These are phyloP conservation scores for Aphidius gifuensis DNA, from an alignment of 1,140 invertebrate species.

Conservation along the genomic window DNA sequence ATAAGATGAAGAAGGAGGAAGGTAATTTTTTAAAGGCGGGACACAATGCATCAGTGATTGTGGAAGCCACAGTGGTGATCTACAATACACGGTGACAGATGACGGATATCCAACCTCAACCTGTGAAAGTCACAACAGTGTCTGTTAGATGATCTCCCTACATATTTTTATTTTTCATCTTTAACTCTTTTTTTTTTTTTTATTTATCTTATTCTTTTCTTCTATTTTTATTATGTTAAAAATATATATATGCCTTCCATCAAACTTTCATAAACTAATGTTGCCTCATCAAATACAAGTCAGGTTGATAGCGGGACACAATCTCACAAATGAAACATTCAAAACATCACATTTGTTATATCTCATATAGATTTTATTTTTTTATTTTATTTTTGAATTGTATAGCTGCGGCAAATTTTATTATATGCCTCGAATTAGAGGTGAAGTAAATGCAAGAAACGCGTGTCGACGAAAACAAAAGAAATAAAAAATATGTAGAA, in stretches of 20 bases:
- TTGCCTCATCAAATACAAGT: conserved; percentile 38
- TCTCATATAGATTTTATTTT: conserved; percentile 1
- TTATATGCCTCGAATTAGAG: neutral
- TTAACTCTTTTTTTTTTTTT: conserved; percentile 24
- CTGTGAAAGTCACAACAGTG: conserved; percentile 52
- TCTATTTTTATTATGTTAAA: neutral
- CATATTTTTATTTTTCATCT: conserved; percentile 8
- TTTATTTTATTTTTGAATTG: neutral
- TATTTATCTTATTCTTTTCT: conserved; percentile 20
- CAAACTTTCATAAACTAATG: conserved; percentile 40
- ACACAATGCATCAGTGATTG: conserved; percentile 36
- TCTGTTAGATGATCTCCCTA: conserved; percentile 36
- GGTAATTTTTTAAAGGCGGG: conserved; percentile 33
- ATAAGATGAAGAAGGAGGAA: conserved; percentile 23
- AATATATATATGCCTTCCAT: conserved; percentile 16
- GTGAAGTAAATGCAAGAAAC: neutral
- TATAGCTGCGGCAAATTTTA: neutral
- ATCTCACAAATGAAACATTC: neutral
- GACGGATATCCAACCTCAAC: conserved; percentile 50
- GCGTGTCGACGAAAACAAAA: conserved; percentile 23
- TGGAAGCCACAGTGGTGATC: conserved; percentile 35
- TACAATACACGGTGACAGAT: conserved; percentile 30
- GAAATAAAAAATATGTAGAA: conserved; percentile 14
- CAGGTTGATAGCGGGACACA: conserved; percentile 2
- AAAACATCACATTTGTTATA: conserved; percentile 34